These are phyloP conservation scores for Rugalucina vietnamica DNA, from an alignment of 2,888 invertebrate genomes.

Conservation along the genomic window DNA sequence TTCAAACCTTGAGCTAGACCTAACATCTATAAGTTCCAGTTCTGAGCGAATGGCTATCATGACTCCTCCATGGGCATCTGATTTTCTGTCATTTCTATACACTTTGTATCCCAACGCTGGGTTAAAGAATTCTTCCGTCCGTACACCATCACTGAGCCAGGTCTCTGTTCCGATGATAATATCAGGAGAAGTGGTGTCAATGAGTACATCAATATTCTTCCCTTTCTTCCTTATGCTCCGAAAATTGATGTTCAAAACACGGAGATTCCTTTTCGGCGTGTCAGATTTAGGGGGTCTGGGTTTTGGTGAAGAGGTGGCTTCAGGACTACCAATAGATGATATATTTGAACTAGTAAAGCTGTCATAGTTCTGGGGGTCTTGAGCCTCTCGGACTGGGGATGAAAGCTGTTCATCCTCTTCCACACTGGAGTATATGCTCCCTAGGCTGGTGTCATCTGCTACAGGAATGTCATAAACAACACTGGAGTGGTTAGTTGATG, in stretches of 20 bases:
- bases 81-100: not conserved
- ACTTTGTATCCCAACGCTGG: not conserved
- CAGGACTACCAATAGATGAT: not conserved
- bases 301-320: not conserved
- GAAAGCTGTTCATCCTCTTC: not conserved
- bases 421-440: slow-evolving; percentile 12
- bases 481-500: not conserved
- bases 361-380: not conserved
- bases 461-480: not conserved
- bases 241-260: not conserved
- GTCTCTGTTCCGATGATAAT: not conserved
- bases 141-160: not conserved
- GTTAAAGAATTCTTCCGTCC: not conserved
- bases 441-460: slow-evolving; percentile 11
- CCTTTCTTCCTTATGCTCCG: not conserved
- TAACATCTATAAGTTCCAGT: not conserved
- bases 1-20: not conserved
- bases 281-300: not conserved
- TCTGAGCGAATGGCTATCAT: not conserved
- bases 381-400: not conserved
- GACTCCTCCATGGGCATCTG: slow-evolving; percentile 23
- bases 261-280: not conserved
- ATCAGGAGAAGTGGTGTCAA: not conserved
- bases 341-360: not conserved
- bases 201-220: not conserved